Evolutionary conservation across 1,140 invertebrate species (phyloP), one percentile per base, ranked within the genome.

Genomic region (Pteromalus puparum): DNA sequence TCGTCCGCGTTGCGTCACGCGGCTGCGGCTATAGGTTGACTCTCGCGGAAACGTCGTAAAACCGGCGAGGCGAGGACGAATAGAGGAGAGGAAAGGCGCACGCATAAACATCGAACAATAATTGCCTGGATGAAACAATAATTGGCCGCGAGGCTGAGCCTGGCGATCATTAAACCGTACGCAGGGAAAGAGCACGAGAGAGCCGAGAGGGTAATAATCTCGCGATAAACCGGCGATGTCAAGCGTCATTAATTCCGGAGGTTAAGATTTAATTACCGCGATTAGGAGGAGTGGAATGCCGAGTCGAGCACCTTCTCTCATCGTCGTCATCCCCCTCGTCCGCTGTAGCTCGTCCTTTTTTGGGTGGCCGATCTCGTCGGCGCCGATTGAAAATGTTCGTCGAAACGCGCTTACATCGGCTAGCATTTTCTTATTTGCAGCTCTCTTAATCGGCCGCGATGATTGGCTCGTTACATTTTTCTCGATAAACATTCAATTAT

Each of bases 191-290:
- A 30, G 67, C 67, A 1, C 67, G n/a, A n/a, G 30, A 34, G 53
- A 61, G 53, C 18, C 21, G 53, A 21, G 48, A 15, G 12, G 46
- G 38, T 48, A 75, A 75, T 65, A 82, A 83, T 83, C 82, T 28
- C 26, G 24, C 75, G 75, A 77, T 77, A 77, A 76, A 61, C 75
- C 75, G 75, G 24, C 48, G 42, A 86, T 87, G 83, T 86, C 85
- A 86, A 79, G 46, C 82, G 81, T 85, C 81, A 82, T 87, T 85
- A 86, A 82, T 85, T 73, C 77, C 65, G 46, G 46, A 42, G 77
- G 81, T 86, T 85, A 85, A 84, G 83, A 84, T 85, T 85, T 86
- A 87, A 87, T 87, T 86, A 85, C 53, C 81, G 34, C 75, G 75
- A 77, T 68, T 76, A 48, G 74, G 53, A 61, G 30, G 82, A 72